Evolutionary conservation across 2,113 vertebrate species (phyloP).

Genomic region (Apeltes quadracus): DNA sequence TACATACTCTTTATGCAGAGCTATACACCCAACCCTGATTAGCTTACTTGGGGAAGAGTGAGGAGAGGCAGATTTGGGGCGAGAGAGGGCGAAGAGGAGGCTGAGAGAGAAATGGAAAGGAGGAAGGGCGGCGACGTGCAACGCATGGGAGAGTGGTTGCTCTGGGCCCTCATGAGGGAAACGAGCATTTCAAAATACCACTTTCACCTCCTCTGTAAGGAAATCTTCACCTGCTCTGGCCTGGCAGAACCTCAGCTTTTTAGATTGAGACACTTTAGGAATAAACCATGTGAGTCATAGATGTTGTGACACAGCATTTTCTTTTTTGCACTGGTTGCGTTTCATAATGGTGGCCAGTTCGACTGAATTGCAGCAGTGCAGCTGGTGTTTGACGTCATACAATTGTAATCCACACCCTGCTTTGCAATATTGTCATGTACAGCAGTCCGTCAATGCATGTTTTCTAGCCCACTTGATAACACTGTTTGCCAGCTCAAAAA

Average conservation of each 20-base stretch:
- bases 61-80: slow-evolving; percentile 24
- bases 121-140: slow-evolving; percentile 30
- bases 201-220: slow-evolving; percentile 24
- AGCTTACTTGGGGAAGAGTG: slow-evolving; percentile 49
- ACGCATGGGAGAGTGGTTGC: slow-evolving; percentile 13
- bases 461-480: slow-evolving; percentile 16
- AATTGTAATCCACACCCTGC: not conserved
- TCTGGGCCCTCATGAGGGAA: slow-evolving; percentile 34
- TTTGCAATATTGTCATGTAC: not conserved
- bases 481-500: slow-evolving; percentile 23
- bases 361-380: not conserved
- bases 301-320: slow-evolving; percentile 9
- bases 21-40: slow-evolving; percentile 61
- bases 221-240: slow-evolving; percentile 39
- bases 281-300: slow-evolving; percentile 1
- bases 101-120: slow-evolving; percentile 16
- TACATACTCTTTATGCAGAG: slow-evolving; percentile 51
- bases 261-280: slow-evolving; percentile 17
- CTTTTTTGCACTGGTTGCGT: slow-evolving; percentile 10
- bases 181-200: slow-evolving; percentile 59
- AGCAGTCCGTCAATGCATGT: not conserved
- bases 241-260: slow-evolving; percentile 2
- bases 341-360: not conserved
- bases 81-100: slow-evolving; percentile 2
- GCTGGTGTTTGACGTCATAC: not conserved